Conservation (phyloP, 92 coral and sea anemone species). For the Zoanthus sansibaricus region DNA sequence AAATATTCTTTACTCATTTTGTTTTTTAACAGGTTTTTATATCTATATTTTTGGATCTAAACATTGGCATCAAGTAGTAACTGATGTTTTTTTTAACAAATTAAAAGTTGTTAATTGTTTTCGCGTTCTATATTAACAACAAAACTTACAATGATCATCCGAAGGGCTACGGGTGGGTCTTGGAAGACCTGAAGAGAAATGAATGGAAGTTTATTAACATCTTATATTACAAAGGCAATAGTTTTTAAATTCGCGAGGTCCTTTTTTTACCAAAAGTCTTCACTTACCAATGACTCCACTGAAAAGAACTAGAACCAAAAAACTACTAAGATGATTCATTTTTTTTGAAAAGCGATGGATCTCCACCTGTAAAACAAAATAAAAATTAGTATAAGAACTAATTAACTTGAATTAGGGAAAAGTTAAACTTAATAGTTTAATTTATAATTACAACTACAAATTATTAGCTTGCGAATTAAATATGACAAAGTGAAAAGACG, state of each 20-base stretch:
- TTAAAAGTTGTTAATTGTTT: background rate
- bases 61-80: background rate
- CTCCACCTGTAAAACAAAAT: conserved; percentile 31
- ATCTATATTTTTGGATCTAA: too few relatives aligned
- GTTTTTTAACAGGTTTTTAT: too few relatives aligned
- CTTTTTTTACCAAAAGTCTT: background rate
- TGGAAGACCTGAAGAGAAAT: conserved; percentile 23
- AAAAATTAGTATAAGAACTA: background rate
- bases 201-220: background rate
- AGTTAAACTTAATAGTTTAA: background rate
- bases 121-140: background rate
- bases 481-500: too few relatives aligned
- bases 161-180: conserved; percentile 38
- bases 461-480: too few relatives aligned
- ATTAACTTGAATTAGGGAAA: background rate
- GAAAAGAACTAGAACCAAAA: conserved; percentile 35
- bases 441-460: background rate
- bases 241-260: too few relatives aligned
- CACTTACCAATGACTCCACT: conserved; percentile 42
- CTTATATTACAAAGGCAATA: background rate
- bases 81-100: background rate
- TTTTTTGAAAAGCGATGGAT: conserved; percentile 39
- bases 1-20: too few relatives aligned
- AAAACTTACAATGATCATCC: conserved; percentile 39
- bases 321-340: conserved; percentile 35